These are phyloP conservation scores for Myopa testacea DNA, from an alignment of 2,888 invertebrate species.

Conservation along the genomic window DNA sequence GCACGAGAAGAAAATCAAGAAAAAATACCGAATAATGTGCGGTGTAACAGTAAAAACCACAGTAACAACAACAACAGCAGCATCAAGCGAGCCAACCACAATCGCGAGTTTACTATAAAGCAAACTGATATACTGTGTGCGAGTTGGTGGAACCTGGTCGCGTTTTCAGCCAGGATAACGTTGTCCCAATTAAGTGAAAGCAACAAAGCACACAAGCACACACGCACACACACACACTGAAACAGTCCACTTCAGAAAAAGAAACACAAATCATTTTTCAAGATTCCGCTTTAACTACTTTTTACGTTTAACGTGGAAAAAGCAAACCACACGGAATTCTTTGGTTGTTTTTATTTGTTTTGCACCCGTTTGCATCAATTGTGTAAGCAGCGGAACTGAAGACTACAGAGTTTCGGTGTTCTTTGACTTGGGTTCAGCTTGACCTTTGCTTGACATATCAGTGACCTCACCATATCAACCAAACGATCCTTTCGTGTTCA, in stretches of 20 bases:
- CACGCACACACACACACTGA: conserved; percentile 12
- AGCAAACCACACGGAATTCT: too few relatives aligned
- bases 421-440: too few relatives aligned
- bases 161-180: conserved; percentile 31
- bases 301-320: too few relatives aligned
- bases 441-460: too few relatives aligned
- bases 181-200: conserved; percentile 26
- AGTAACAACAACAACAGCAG: not conserved
- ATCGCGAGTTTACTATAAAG: not conserved
- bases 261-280: not conserved
- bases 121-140: not conserved
- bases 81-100: conserved; percentile 3
- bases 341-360: not conserved
- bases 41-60: conserved; percentile 44
- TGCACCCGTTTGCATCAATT: not conserved
- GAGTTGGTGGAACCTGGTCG: not conserved
- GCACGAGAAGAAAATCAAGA: conserved; percentile 44
- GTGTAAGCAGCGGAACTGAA: too few relatives aligned
- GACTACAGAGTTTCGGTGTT: too few relatives aligned
- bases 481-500: too few relatives aligned
- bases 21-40: conserved; percentile 9
- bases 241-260: too few relatives aligned
- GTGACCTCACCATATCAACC: too few relatives aligned
- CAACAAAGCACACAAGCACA: conserved; percentile 5
- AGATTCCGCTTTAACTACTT: not conserved